These are phyloP conservation scores for Hippocampus zosterae DNA, from an alignment of 2,113 vertebrate species.

Conservation along the genomic window DNA sequence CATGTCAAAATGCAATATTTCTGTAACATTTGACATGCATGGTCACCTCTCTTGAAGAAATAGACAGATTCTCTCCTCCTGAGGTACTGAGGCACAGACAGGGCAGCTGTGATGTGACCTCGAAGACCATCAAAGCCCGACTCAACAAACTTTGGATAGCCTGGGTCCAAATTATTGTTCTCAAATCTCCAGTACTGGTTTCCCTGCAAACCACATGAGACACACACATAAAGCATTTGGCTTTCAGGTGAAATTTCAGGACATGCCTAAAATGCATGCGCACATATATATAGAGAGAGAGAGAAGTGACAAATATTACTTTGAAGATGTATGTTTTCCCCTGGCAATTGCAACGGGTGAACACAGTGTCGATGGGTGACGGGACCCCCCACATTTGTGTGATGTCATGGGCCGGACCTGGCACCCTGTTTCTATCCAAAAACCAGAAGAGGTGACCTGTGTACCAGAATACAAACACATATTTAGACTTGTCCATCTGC, in stretches of 20 bases:
- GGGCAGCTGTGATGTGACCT: slow-evolving; percentile 82
- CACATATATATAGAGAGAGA: not conserved
- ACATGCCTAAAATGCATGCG: too few relatives aligned
- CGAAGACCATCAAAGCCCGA: slow-evolving; percentile 82
- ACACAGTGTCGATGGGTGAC: slow-evolving; percentile 88
- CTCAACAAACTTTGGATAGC: slow-evolving; percentile 79
- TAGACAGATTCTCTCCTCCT: slow-evolving; percentile 84
- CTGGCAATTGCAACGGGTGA: slow-evolving; percentile 92
- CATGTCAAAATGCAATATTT: not conserved
- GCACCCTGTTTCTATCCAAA: slow-evolving; percentile 70
- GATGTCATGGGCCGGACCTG: slow-evolving; percentile 75
- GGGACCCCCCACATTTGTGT: slow-evolving; percentile 87
- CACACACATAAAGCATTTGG: not conserved
- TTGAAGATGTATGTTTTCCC: slow-evolving; percentile 94
- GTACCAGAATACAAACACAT: not conserved
- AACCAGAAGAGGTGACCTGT: slow-evolving; percentile 91
- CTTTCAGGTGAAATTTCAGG: not conserved
- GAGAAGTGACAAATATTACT: slow-evolving; percentile 61
- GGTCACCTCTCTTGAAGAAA: slow-evolving; percentile 89
- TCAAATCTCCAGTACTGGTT: slow-evolving; percentile 89
- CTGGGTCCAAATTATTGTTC: slow-evolving; percentile 77
- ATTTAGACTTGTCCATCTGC: not conserved
- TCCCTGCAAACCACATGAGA: slow-evolving; percentile 65
- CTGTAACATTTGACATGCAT: not conserved
- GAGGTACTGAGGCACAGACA: slow-evolving; percentile 80